Percentiles rank a stretch among this genome's conserved stretches.
Evolutionary conservation across 1,140 invertebrate species (phyloP).

Genomic region (Adoxophyes honmai): DNA sequence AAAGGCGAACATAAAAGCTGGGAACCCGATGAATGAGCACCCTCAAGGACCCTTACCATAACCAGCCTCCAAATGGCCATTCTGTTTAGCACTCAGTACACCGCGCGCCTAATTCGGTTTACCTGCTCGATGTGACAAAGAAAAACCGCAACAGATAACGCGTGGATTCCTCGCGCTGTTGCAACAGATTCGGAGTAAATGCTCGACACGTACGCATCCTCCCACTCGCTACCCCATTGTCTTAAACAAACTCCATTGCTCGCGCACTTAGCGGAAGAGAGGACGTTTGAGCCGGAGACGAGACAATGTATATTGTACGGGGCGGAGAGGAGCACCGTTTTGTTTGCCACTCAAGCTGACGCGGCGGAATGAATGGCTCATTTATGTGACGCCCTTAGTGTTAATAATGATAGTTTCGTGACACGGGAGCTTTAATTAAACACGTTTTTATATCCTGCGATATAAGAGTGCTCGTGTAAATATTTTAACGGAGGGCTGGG

Average conservation of each 20-base stretch:
- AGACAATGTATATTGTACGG: conserved; percentile 29
- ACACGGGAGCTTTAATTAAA: conserved; percentile 22
- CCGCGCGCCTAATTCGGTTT: conserved; percentile 15
- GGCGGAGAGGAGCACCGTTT: background rate
- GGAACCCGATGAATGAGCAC: conserved; percentile 25
- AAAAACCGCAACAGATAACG: conserved; percentile 15
- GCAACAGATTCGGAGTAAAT: conserved; percentile 15
- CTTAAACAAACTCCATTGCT: conserved; percentile 38
- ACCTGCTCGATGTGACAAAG: background rate
- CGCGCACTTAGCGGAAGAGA: conserved; percentile 21
- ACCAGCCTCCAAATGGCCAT: conserved; percentile 21
- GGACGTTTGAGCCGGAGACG: conserved; percentile 3
- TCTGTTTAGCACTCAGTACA: conserved; percentile 20
- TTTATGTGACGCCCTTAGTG: conserved; percentile 36
- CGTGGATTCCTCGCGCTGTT: background rate
- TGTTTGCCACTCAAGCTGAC: conserved; percentile 9
- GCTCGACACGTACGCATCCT: conserved; percentile 22
- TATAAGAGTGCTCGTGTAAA: background rate
- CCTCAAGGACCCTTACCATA: conserved; percentile 33
- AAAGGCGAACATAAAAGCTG: conserved; percentile 33
- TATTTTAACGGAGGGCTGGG: background rate
- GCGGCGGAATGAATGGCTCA: conserved; percentile 22
- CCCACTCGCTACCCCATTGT: conserved; percentile 29
- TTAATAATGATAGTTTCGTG: conserved; percentile 31
- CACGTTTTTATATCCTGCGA: conserved; percentile 21